phyloP scores from a whole-genome alignment of 2,888 invertebrate genomes.

The Callimorpha dominula region DNA sequence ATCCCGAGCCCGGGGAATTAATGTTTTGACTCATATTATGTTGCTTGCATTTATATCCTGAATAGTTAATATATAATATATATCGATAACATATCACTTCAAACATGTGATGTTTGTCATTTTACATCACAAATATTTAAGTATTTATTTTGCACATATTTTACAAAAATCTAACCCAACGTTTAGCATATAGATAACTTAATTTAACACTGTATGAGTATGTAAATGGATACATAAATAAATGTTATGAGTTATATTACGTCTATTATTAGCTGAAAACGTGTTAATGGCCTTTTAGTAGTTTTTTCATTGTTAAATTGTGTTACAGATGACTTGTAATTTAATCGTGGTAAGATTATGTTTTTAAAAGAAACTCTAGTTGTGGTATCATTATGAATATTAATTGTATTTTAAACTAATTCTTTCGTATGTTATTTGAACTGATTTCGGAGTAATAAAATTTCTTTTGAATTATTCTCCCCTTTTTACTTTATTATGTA shows the following conservation, averaged over 20 bases:
- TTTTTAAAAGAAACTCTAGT: not conserved
- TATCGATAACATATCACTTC: not conserved
- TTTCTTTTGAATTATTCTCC: not conserved
- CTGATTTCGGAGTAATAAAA: not conserved
- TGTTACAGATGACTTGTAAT: not conserved
- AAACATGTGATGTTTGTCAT: not conserved
- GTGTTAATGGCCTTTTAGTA: constrained; percentile 18
- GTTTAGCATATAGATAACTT: constrained; percentile 9
- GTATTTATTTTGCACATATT: not conserved
- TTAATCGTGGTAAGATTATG: not conserved
- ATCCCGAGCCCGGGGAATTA: too few relatives aligned
- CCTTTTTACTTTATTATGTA: not conserved
- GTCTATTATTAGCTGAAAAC: constrained; percentile 21
- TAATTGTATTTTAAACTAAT: not conserved
- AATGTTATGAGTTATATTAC: constrained; percentile 29
- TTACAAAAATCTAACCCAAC: not conserved
- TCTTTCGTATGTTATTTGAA: not conserved
- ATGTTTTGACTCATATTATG: too few relatives aligned
- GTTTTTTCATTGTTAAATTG: constrained; percentile 5
- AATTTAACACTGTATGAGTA: constrained; percentile 16
- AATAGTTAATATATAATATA: too few relatives aligned
- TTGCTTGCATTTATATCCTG: too few relatives aligned
- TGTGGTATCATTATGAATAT: not conserved
- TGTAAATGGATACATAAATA: constrained; percentile 34
- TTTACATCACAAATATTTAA: too few relatives aligned